Evolutionary conservation across 2,888 invertebrate species (phyloP).

Genomic region (Xanthorhoe designata): DNA sequence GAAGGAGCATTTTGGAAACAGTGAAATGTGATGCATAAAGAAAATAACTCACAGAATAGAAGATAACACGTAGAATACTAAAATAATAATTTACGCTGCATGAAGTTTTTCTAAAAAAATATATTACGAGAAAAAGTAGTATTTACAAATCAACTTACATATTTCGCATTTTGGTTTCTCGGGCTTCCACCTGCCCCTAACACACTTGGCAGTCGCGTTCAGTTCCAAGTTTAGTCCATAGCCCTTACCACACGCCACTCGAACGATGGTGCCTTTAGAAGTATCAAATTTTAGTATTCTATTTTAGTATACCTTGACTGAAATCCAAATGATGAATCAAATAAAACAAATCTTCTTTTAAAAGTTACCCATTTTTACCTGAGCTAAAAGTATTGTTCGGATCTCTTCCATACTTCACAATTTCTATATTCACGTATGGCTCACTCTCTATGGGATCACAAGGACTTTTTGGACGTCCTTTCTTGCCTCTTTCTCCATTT

Average conservation of each 20-base stretch:
- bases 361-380: slow-evolving; percentile 64
- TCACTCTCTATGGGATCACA: slow-evolving; percentile 89
- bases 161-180: slow-evolving; percentile 92
- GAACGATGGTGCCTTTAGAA: slow-evolving; percentile 87
- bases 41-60: not conserved
- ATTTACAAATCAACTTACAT: slow-evolving; percentile 80
- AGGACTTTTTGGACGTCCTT: slow-evolving; percentile 85
- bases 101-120: too few species aligned
- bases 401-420: slow-evolving; percentile 89
- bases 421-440: slow-evolving; percentile 88
- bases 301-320: too few species aligned
- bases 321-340: too few species aligned
- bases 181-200: slow-evolving; percentile 94
- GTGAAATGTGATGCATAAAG: not conserved
- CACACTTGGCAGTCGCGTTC: slow-evolving; percentile 92
- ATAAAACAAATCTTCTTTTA: too few species aligned
- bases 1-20: not conserved
- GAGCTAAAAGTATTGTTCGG: slow-evolving; percentile 90
- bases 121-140: too few species aligned
- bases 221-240: slow-evolving; percentile 90
- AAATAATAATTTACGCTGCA: too few species aligned
- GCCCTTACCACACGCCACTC: slow-evolving; percentile 91
- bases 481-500: slow-evolving; percentile 71
- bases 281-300: not conserved
- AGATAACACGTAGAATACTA: not conserved